Evolutionary conservation across 2,113 vertebrate species (phyloP).

Genomic region (Suncus etruscus): DNA sequence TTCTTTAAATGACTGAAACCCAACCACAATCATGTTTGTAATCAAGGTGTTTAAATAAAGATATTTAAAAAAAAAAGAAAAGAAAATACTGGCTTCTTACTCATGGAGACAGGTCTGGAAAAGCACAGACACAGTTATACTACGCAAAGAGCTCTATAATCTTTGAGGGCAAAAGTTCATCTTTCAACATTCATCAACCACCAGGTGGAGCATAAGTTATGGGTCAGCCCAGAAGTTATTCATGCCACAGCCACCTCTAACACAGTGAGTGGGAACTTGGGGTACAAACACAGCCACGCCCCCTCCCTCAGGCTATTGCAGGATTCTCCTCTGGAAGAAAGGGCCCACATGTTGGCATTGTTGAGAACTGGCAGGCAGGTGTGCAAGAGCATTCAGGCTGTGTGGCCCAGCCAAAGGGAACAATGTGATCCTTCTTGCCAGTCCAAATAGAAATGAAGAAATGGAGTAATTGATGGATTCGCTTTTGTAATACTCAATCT

Average conservation of each 20-base stretch:
- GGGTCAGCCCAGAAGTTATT: background rate
- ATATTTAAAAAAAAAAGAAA: too few relatives aligned
- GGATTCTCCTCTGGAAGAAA: background rate
- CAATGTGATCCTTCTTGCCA: background rate
- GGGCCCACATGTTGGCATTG: background rate
- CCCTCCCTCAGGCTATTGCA: background rate
- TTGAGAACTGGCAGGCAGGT: background rate
- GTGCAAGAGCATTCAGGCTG: background rate
- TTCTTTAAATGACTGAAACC: too few relatives aligned
- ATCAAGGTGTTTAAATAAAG: too few relatives aligned
- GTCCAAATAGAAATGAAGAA: background rate
- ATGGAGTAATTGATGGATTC: background rate
- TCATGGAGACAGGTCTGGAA: background rate
- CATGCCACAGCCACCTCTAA: constrained; percentile 1
- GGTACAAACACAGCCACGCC: background rate
- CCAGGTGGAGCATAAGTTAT: background rate
- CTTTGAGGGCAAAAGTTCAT: background rate
- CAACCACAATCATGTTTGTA: too few relatives aligned
- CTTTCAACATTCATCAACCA: background rate
- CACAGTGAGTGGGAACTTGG: background rate
- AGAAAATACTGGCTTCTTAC: background rate
- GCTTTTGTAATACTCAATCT: background rate
- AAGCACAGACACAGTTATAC: background rate
- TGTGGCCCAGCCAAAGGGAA: background rate
- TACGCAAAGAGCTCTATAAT: background rate